phyloP scores from a whole-genome alignment of 2,888 invertebrate genomes.

The Cantharis rustica region DNA sequence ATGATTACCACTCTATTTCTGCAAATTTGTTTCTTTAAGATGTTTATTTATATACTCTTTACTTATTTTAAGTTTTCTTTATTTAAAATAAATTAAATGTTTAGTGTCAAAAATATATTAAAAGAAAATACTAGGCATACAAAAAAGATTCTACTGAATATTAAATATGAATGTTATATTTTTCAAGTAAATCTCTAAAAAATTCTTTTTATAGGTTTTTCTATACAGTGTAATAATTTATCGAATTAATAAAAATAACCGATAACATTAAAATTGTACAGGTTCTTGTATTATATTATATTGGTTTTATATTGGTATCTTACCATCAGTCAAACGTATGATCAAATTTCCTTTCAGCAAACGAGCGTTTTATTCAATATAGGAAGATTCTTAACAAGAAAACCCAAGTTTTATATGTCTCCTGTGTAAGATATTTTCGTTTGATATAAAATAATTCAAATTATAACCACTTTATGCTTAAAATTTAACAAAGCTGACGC shows the following conservation, averaged over 20 bases:
- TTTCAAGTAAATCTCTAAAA: background rate
- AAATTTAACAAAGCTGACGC: background rate
- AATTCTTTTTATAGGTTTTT: background rate
- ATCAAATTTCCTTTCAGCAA: slow-evolving; percentile 2
- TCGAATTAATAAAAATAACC: background rate
- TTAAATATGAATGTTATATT: background rate
- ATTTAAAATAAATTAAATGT: background rate
- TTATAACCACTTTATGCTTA: background rate
- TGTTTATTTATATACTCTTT: no score
- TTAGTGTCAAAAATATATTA: background rate
- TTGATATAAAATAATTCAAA: background rate
- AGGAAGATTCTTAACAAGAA: background rate
- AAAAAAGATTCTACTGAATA: background rate
- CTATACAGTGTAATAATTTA: background rate
- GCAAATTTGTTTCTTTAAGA: no score
- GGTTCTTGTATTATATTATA: background rate
- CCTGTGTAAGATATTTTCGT: background rate
- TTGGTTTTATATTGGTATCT: background rate
- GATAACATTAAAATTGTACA: background rate
- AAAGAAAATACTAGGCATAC: background rate
- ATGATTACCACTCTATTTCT: no score
- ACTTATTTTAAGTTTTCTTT: background rate
- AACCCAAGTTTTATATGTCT: background rate
- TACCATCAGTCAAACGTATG: background rate
- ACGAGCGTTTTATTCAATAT: slow-evolving; percentile 2